phyloP scores from a whole-genome alignment of 1,140 invertebrate species.

The Brachionus rotundiformis region DNA sequence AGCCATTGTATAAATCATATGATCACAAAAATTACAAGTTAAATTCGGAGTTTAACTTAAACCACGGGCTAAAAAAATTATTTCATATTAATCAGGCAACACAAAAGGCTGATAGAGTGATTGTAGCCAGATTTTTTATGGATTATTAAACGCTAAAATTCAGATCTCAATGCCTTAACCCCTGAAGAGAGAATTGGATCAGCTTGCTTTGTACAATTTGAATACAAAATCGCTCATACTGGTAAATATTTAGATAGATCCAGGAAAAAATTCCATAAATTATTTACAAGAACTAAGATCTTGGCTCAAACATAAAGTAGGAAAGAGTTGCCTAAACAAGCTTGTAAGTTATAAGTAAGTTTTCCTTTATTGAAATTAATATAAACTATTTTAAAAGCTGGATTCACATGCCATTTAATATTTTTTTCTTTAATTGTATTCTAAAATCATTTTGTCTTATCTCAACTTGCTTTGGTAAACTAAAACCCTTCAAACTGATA shows the following conservation, averaged over 20 bases:
- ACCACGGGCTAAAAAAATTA: background rate
- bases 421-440: background rate
- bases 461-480: background rate
- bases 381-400: background rate
- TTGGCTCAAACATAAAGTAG: background rate
- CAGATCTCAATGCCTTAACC: background rate
- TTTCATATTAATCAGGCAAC: background rate
- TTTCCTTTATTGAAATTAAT: background rate
- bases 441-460: background rate
- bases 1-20: background rate
- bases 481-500: background rate
- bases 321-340: background rate
- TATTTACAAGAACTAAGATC: background rate
- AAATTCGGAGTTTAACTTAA: too few relatives aligned
- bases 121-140: background rate
- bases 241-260: background rate
- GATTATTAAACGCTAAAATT: background rate
- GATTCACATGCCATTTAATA: background rate
- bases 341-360: background rate
- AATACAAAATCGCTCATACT: background rate
- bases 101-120: background rate
- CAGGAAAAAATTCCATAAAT: background rate
- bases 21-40: background rate
- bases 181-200: background rate
- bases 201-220: background rate